Percentiles rank a stretch among this genome's conserved stretches.
These are phyloP conservation scores for Lagorchestes hirsutus DNA, from an alignment of 2,797 vertebrate species.

Conservation along the genomic window DNA sequence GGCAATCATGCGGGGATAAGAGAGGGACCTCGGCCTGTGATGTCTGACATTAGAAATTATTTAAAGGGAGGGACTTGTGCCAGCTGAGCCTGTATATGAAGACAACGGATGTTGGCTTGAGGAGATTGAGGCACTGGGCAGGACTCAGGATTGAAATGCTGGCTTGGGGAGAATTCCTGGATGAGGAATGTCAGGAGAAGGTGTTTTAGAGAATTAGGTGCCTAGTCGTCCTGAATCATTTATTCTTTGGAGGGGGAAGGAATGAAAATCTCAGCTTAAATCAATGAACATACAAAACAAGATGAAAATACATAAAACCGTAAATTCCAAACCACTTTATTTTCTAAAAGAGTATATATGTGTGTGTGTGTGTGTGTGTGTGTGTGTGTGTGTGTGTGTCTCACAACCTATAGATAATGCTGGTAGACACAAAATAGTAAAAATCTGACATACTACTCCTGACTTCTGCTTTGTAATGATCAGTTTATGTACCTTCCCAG, in stretches of 20 bases:
- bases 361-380: too few relatives aligned
- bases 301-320: not conserved
- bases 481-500: not conserved
- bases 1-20: not conserved
- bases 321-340: not conserved
- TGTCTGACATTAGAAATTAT: not conserved
- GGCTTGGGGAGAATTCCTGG: not conserved
- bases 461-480: not conserved
- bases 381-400: too few relatives aligned
- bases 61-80: not conserved
- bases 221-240: not conserved
- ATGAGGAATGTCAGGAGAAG: not conserved
- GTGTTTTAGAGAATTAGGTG: not conserved
- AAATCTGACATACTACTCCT: not conserved
- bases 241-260: not conserved
- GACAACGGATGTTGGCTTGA: not conserved
- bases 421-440: too few relatives aligned
- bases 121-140: not conserved
- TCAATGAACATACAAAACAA: not conserved
- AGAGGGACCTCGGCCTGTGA: not conserved
- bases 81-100: not conserved
- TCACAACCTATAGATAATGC: too few relatives aligned
- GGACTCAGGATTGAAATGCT: not conserved
- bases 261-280: not conserved
- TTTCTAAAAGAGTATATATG: not conserved